Percentiles rank a stretch among this genome's conserved stretches.
Conservation (phyloP, 2,888 invertebrate species). For the Mimas tiliae region DNA sequence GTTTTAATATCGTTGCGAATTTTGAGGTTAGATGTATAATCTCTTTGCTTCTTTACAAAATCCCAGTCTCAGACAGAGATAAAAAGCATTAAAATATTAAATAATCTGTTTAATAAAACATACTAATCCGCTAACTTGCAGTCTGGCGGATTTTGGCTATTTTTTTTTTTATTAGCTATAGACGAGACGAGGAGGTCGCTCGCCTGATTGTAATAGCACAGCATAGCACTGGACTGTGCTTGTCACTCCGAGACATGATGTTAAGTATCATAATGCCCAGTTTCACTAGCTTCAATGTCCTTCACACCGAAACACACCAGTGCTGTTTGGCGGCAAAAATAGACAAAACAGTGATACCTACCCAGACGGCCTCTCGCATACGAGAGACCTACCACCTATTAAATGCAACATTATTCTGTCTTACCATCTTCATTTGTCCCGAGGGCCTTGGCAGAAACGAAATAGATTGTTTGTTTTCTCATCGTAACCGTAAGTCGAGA, state of each 20-base stretch:
- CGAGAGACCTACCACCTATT: too few relatives aligned
- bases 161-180: too few relatives aligned
- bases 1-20: neutral
- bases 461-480: constrained; percentile 6
- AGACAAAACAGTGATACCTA: too few relatives aligned
- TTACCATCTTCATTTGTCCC: neutral
- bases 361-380: too few relatives aligned
- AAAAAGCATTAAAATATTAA: constrained; percentile 2
- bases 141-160: constrained; percentile 19
- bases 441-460: neutral
- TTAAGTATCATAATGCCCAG: too few relatives aligned
- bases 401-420: neutral
- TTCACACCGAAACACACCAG: too few relatives aligned
- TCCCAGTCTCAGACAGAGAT: constrained; percentile 2
- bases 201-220: too few relatives aligned
- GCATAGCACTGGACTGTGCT: too few relatives aligned
- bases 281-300: too few relatives aligned
- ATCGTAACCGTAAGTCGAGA: neutral
- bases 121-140: constrained; percentile 4
- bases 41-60: neutral
- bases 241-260: too few relatives aligned
- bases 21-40: neutral
- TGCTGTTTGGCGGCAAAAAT: too few relatives aligned
- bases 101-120: constrained; percentile 3
- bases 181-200: too few relatives aligned